Evolutionary conservation across 1,140 invertebrate species (phyloP), one percentile per base, ranked within the genome.

Genomic region (Orius laevigatus): DNA sequence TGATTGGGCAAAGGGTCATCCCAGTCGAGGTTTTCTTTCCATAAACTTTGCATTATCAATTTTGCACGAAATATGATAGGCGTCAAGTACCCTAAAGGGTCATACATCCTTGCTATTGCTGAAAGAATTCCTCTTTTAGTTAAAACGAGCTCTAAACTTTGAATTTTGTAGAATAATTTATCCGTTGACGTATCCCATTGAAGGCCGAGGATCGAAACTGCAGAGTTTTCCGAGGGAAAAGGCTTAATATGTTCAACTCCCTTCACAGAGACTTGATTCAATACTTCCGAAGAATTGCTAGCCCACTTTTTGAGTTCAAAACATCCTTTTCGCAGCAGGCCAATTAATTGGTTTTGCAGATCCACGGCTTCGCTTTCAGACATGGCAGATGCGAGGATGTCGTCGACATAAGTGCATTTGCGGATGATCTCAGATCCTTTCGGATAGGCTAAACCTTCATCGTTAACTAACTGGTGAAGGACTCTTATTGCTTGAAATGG

Each of bases 21-120:
- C 65, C 64, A 68, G 14, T 46, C 56, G 4, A 60, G 11, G 12
- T 59, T 55, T 15, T 2, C 19, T 16, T 46, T 48, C 61, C 63
- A 64, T 1, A 66, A 15, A 10, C 53, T 43, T 58, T 69, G 64
- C 19, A 68, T 59, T 2, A 67, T 19, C 3, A 64, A 53, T 55
- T 70, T 68, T 5, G 59, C 55, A 12, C 18, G 49, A 8, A 68
- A 53, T 14, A 58, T 59, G 1, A 63, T 31, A 15, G 64, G 66
- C 12, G 58, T 52, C 3, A 67, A 19, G 38, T 60, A 56, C 14
- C 64, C 65, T 14, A 62, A 44, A 0, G 59, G 59, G 43, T 65
- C 62, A 41, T 55, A 64, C 11, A 63, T 41, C 53, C 59, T 44
- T 6, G 55, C 54, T 12, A 61, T 57, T 35, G 56, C 54, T 15